These are phyloP conservation scores for Drosophila kuntzei DNA, from an alignment of 2,888 invertebrate species.

Conservation along the genomic window DNA sequence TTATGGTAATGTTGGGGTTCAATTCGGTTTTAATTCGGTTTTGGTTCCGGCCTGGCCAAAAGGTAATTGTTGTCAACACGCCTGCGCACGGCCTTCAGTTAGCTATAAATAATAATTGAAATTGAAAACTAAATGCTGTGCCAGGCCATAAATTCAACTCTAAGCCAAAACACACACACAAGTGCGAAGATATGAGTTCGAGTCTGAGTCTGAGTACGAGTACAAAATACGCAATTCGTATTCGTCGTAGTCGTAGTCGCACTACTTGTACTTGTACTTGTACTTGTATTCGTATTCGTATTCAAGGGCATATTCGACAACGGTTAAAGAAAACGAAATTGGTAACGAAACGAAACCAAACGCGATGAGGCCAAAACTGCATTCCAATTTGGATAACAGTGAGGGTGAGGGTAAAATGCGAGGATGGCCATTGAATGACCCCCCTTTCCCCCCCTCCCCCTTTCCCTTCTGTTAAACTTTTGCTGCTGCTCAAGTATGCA, in stretches of 20 bases:
- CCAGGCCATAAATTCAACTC: slow-evolving; percentile 37
- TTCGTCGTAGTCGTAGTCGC: slow-evolving; percentile 8
- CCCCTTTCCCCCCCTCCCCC: slow-evolving; percentile 15
- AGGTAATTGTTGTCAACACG: slow-evolving; percentile 51
- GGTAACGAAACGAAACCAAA: slow-evolving; percentile 14
- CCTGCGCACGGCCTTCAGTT: slow-evolving; percentile 46
- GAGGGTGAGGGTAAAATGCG: slow-evolving; percentile 50
- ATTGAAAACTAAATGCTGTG: slow-evolving; percentile 49
- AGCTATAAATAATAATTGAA: slow-evolving; percentile 47
- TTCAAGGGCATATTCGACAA: slow-evolving; percentile 47
- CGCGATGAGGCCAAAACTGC: slow-evolving; percentile 47
- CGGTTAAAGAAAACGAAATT: slow-evolving; percentile 27
- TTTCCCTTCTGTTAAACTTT: not conserved
- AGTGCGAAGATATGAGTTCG: slow-evolving; percentile 2
- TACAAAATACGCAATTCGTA: slow-evolving; percentile 34
- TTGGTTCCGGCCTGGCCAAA: slow-evolving; percentile 28
- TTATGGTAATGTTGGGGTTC: slow-evolving; percentile 33
- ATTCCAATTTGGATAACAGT: slow-evolving; percentile 58
- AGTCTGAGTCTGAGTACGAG: slow-evolving; percentile 23
- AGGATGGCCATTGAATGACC: slow-evolving; percentile 43
- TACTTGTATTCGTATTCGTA: slow-evolving; percentile 4
- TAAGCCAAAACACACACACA: slow-evolving; percentile 2
- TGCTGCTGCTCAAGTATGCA: slow-evolving; percentile 55
- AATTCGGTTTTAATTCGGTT: not conserved
- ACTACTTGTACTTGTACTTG: not conserved